Evolutionary conservation across 2,113 vertebrate genomes (phyloP), one percentile per base, ranked within the genome.

Genomic region (Sceloporus tristichus): DNA sequence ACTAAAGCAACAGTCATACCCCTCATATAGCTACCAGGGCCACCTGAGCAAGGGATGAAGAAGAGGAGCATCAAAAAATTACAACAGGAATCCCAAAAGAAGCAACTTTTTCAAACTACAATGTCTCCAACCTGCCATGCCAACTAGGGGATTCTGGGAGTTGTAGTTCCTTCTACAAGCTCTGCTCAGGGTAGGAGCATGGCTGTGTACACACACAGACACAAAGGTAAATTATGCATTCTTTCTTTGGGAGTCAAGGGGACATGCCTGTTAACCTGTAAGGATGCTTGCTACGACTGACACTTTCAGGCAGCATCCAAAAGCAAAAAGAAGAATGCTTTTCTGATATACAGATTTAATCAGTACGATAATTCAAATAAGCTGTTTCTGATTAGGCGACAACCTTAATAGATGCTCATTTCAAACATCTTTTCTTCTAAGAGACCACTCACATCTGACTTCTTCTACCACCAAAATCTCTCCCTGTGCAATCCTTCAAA

Each of bases 1-100:
- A 0, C 0, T 2, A 0, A 62, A 21, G 65, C 48, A 0, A 77
- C 0, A 0, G 29, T 9, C 2, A 42, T 73, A 79, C 0, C 70
- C 86, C 84, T 82, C 76, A 88, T 84, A 11, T 84, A 87, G 70
- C 19, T 56, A 21, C 0, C 1, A 70, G 25, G 82, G 2, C 54
- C 2, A 5, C 66, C 68, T 84, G 88, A 2, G 0, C 4, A 3
- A 74, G 25, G 54, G 27, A 5, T 4, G 34, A 34, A 14, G 2
- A 0, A 48, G 0, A 11, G 1, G 42, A 38, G 42, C 3, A 48
- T 56, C 38, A 14, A 16, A 19, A 48, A 8, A 65, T 54, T 8
- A n/a, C 18, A 0, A 18, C 6, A 73, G n/a, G 38, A 74, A 0
- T 27, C 34, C 68, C 68, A 56, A 4, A 4, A 62, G 0, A 62